These are phyloP conservation scores for Garrulus glandarius DNA, from an alignment of 2,797 vertebrate genomes.

Conservation along the genomic window DNA sequence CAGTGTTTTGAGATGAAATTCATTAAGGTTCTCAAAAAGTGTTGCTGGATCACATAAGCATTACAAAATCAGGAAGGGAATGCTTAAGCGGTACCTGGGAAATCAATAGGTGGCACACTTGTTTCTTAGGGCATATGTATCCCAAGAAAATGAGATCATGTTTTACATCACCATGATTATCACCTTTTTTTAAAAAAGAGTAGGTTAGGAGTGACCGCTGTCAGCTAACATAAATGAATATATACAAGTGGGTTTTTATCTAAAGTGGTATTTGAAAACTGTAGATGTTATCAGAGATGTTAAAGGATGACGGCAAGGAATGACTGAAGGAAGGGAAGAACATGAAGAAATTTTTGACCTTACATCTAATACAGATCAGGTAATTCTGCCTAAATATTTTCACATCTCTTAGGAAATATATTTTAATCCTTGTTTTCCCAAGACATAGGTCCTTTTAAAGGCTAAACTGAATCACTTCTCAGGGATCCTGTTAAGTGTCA, in stretches of 20 bases:
- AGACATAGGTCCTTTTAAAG: neutral
- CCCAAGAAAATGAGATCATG: neutral
- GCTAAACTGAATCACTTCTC: neutral
- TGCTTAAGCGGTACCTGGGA: neutral
- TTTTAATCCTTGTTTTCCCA: neutral
- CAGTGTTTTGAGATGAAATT: neutral
- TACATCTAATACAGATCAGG: neutral
- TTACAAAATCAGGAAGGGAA: neutral
- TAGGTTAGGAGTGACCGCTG: neutral
- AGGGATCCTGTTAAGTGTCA: neutral
- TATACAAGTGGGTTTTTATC: neutral
- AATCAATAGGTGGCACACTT: neutral
- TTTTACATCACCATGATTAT: neutral
- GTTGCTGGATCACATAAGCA: neutral
- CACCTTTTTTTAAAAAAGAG: neutral
- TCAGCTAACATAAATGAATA: neutral
- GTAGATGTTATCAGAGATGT: neutral
- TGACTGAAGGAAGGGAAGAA: neutral
- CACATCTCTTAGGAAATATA: neutral
- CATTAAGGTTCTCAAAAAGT: neutral
- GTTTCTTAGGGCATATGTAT: neutral
- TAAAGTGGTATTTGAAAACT: neutral
- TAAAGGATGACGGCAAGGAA: neutral
- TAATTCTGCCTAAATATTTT: constrained; percentile 12
- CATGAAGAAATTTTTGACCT: neutral